Base-by-base conservation (phyloP, 2,888 invertebrate species). In the Parapristionchus giblindavisi region DNA sequence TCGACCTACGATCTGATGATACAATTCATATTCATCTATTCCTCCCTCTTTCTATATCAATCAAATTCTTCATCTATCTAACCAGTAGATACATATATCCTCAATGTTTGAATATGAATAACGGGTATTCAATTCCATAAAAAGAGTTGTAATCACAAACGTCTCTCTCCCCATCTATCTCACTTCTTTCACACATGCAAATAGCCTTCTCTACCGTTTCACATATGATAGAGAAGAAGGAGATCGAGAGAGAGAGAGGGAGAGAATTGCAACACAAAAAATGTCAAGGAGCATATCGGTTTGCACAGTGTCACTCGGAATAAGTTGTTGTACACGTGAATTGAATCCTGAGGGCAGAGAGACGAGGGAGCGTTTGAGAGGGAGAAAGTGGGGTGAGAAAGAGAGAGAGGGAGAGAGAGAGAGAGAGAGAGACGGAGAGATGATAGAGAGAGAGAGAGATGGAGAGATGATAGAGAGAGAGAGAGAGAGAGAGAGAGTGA, bases 271-370 rank as follows among this genome's bases (percentile, higher is more conserved):
- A 11, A 48, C 48, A 11, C 48, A 21, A 48, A 21, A 21, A 21
- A 48, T n/a, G n/a, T n/a, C n/a, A n/a, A n/a, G n/a, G 48, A 48
- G 21, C 14, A 48, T 11, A 48, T 11, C 11, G 11, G 48, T 21
- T 48, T 48, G 48, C 48, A 48, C 48, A 48, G 48, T 14, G 14
- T 48, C 11, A 11, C n/a, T n/a, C n/a, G n/a, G n/a, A n/a, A n/a
- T n/a, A n/a, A n/a, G n/a, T n/a, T n/a, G n/a, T n/a, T n/a, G n/a
- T n/a, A n/a, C 63, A 65, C 27, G 24, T 61, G 61, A 61, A 8
- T 8, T 27, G 24, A 29, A 8, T 34, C 34, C 34, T 61, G n/a
- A 38, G 61, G 61, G 61, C 32, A n/a, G 63, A 63, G 63, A 29
- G 40, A 40, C 29, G 24, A 21, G 40, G 63, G 43, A 24, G 63